Evolutionary conservation across 2,888 invertebrate species (phyloP).

Genomic region (Coecobrya sp.): DNA sequence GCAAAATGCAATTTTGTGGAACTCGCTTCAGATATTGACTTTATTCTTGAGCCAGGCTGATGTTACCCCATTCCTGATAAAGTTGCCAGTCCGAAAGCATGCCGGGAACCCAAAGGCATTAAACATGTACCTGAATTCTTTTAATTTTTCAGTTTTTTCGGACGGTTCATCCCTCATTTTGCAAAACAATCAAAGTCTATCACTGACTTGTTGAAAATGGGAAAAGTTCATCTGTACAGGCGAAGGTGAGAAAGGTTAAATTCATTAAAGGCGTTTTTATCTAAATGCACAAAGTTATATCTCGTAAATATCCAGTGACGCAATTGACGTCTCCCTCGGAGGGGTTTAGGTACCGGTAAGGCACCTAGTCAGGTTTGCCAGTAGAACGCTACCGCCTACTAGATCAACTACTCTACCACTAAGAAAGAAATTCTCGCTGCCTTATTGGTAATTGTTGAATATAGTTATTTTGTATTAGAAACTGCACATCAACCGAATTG

Average conservation of each 20-base stretch:
- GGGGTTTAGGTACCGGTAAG: conserved; percentile 66
- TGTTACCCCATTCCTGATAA: conserved; percentile 87
- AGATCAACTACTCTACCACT: conserved; percentile 79
- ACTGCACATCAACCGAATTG: conserved; percentile 86
- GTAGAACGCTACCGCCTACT: conserved; percentile 80
- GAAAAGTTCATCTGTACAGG: conserved; percentile 67
- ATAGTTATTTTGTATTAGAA: conserved; percentile 83
- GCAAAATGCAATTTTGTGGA: conserved; percentile 83
- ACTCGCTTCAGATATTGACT: conserved; percentile 87
- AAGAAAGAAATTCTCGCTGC: conserved; percentile 85
- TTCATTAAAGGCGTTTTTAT: conserved; percentile 45
- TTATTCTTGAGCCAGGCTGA: conserved; percentile 87
- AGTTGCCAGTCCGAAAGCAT: conserved; percentile 78
- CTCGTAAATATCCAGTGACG: conserved; percentile 83
- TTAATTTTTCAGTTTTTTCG: conserved; percentile 80
- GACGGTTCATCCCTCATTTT: conserved; percentile 75
- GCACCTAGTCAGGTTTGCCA: conserved; percentile 85
- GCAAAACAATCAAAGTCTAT: conserved; percentile 73
- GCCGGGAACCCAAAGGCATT: conserved; percentile 68
- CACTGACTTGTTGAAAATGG: conserved; percentile 69
- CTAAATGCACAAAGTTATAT: conserved; percentile 82
- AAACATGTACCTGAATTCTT: conserved; percentile 75
- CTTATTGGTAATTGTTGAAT: conserved; percentile 85
- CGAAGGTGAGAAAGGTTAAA: conserved; percentile 67
- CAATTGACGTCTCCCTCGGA: conserved; percentile 86